Percentiles rank a stretch among this genome's conserved stretches.
These are phyloP conservation scores for Riparia riparia DNA, from an alignment of 2,113 vertebrate genomes.

Conservation along the genomic window DNA sequence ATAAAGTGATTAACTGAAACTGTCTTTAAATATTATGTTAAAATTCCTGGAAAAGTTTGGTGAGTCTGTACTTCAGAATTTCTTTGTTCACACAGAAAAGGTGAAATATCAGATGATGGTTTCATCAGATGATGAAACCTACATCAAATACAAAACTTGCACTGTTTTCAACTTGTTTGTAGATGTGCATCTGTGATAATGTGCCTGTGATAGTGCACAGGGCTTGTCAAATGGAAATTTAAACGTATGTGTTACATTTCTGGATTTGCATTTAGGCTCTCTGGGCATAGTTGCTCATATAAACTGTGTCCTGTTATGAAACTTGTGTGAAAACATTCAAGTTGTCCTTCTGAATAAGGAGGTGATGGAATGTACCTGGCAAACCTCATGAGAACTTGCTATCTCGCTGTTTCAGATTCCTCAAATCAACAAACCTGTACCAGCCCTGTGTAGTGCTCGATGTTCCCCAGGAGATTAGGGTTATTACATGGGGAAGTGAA, in stretches of 20 bases:
- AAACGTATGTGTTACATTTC: accelerated
- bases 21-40: not conserved
- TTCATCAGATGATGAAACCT: too few relatives aligned
- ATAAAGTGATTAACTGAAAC: not conserved
- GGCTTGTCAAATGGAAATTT: not conserved
- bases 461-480: not conserved
- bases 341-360: not conserved
- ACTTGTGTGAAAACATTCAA: not conserved
- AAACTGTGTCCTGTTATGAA: not conserved
- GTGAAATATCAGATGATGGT: not conserved
- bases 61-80: not conserved
- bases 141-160: not conserved
- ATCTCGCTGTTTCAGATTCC: not conserved
- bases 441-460: not conserved
- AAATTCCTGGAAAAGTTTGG: not conserved
- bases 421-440: not conserved
- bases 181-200: not conserved
- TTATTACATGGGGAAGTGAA: not conserved
- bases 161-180: not conserved
- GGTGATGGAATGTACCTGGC: not conserved
- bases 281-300: not conserved
- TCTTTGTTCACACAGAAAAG: not conserved
- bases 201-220: not conserved
- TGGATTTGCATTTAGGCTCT: not conserved
- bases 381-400: not conserved